phyloP scores from a whole-genome alignment of 2,797 vertebrate species.

The Tenualosa thibaudeaui region DNA sequence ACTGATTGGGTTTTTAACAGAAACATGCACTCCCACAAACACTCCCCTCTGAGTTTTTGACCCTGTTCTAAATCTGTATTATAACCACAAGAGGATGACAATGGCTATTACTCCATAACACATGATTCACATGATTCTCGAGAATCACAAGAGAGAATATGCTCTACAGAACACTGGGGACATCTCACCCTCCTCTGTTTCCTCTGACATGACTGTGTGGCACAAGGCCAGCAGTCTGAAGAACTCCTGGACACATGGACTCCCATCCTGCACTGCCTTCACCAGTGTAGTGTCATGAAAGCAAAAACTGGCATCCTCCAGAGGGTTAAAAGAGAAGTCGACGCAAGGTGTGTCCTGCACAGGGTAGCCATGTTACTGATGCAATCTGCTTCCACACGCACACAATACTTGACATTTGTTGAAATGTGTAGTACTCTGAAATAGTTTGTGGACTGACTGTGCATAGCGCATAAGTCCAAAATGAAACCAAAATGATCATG shows the following conservation, averaged over 20 bases:
- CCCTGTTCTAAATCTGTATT: no score
- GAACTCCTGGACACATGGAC: constrained; percentile 73
- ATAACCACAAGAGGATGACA: no score
- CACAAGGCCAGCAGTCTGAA: constrained; percentile 76
- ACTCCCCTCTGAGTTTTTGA: no score
- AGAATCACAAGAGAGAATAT: no score
- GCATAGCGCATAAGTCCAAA: not conserved
- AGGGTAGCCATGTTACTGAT: not conserved
- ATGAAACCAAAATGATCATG: not conserved
- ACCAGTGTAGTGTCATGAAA: constrained; percentile 73
- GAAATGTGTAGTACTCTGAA: not conserved
- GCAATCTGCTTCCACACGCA: not conserved
- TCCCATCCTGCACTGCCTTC: constrained; percentile 69
- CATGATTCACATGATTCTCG: no score
- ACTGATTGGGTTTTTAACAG: no score
- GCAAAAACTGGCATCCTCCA: constrained; percentile 65
- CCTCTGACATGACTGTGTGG: constrained; percentile 79
- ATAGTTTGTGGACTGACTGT: no score
- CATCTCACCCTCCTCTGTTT: constrained; percentile 71
- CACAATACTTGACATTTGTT: not conserved
- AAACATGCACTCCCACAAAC: no score
- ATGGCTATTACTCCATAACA: no score
- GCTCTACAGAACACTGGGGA: not conserved
- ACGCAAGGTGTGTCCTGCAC: constrained; percentile 75
- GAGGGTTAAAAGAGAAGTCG: constrained; percentile 73